Percentiles rank a stretch among this genome's conserved stretches.
Conservation (phyloP, 2,113 vertebrate genomes). For the Diphyllodes magnificus region DNA sequence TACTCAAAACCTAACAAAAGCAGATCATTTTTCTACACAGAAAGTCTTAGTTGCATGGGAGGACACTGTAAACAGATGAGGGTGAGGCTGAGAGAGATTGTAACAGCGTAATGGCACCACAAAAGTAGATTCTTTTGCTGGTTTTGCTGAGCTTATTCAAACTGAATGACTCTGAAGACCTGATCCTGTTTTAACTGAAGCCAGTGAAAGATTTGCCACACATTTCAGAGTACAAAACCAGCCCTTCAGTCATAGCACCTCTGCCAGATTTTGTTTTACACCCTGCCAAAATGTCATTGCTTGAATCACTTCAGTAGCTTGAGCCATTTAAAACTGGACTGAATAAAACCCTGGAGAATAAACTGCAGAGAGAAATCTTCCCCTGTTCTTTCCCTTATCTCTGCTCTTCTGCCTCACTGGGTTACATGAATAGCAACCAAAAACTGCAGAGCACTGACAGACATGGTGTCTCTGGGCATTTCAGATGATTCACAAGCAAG, state of each 20-base stretch:
- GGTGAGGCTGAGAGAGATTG: background rate
- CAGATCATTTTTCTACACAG: background rate
- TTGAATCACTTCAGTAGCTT: constrained; percentile 31
- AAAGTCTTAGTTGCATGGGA: background rate
- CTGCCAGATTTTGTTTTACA: constrained; percentile 47
- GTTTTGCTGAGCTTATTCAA: background rate
- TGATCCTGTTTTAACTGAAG: background rate
- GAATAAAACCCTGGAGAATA: constrained; percentile 22
- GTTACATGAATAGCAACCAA: background rate
- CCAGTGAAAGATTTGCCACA: background rate
- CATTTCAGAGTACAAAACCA: constrained; percentile 23
- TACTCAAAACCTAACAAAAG: background rate
- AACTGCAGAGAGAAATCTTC: constrained; percentile 2
- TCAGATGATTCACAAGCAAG: background rate
- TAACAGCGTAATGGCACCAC: background rate
- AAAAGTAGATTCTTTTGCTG: background rate
- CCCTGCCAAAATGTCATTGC: constrained; percentile 47
- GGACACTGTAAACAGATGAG: background rate
- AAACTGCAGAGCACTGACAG: background rate
- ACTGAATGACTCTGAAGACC: background rate
- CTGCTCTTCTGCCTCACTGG: constrained; percentile 30
- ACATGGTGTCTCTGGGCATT: background rate
- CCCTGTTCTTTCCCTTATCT: background rate
- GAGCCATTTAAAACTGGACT: constrained; percentile 14
- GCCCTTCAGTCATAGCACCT: background rate